phyloP scores from a whole-genome alignment of 2,888 invertebrate genomes.

The Agrochola litura region DNA sequence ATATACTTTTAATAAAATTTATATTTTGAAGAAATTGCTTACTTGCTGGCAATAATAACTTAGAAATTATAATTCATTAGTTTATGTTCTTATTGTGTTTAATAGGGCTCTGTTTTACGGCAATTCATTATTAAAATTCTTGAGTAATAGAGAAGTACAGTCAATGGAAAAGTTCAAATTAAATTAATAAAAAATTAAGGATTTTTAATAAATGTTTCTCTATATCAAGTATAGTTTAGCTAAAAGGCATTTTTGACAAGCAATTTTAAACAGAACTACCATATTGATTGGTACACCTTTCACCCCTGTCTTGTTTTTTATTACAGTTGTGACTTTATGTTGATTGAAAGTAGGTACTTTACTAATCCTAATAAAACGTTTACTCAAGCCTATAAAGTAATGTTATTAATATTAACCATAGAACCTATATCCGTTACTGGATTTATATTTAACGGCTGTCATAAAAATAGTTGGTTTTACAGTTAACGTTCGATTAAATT shows the following conservation, averaged over 20 bases:
- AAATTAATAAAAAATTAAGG: neutral
- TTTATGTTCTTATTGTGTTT: neutral
- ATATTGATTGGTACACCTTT: neutral
- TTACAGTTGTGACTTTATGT: slow-evolving; percentile 8
- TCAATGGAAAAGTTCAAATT: neutral
- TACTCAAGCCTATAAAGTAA: neutral
- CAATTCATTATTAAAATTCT: neutral
- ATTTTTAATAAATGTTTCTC: neutral
- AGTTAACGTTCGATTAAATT: slow-evolving; percentile 35
- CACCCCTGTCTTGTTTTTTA: neutral
- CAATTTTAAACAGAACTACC: neutral
- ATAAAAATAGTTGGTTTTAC: slow-evolving; percentile 50
- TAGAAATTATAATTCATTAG: neutral
- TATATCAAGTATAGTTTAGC: neutral
- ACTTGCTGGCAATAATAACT: neutral
- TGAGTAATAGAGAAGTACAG: neutral
- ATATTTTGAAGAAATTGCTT: too few relatives aligned
- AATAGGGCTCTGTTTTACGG: neutral
- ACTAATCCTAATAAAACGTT: slow-evolving; percentile 22
- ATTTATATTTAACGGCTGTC: slow-evolving; percentile 48
- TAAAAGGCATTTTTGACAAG: too few relatives aligned
- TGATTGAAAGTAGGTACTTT: slow-evolving; percentile 28
- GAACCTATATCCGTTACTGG: slow-evolving; percentile 13
- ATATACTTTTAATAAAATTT: neutral
- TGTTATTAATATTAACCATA: neutral